Percentiles rank a stretch among this genome's conserved stretches.
These are phyloP conservation scores for Latrodectus elegans DNA, from an alignment of 2,888 invertebrate genomes.

Conservation along the genomic window DNA sequence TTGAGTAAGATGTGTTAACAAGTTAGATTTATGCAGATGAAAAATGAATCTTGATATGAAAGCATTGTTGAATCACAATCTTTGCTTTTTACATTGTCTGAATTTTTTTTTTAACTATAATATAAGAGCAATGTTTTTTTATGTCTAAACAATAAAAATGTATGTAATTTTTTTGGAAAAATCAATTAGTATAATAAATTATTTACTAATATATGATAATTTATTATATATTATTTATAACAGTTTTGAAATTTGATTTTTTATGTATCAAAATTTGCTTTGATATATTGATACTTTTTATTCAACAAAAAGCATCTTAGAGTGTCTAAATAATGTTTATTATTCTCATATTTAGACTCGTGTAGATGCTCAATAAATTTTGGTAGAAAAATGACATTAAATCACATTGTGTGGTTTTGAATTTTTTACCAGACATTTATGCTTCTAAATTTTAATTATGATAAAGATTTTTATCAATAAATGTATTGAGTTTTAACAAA, in stretches of 20 bases:
- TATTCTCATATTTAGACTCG: conserved; percentile 2
- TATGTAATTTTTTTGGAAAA: too few species aligned
- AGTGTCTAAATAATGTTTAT: conserved; percentile 12
- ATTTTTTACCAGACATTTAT: not conserved
- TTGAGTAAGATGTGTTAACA: not conserved
- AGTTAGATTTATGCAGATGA: conserved; percentile 12
- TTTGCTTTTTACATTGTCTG: too few species aligned
- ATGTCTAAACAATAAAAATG: too few species aligned
- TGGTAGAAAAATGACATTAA: not conserved
- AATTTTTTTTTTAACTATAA: too few species aligned
- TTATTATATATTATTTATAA: too few species aligned
- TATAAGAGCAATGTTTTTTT: too few species aligned
- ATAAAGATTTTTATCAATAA: too few species aligned
- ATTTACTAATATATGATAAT: not conserved
- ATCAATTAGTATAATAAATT: not conserved
- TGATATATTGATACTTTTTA: too few species aligned
- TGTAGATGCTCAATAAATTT: conserved; percentile 14
- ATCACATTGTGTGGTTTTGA: not conserved
- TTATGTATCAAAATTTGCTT: too few species aligned
- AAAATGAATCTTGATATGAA: not conserved
- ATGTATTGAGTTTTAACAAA: not conserved
- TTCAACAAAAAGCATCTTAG: not conserved
- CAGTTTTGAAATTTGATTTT: not conserved
- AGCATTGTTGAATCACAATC: not conserved
- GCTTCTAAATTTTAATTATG: not conserved